These are phyloP conservation scores for Myotis planiceps DNA, from an alignment of 2,797 vertebrate species.

Conservation along the genomic window DNA sequence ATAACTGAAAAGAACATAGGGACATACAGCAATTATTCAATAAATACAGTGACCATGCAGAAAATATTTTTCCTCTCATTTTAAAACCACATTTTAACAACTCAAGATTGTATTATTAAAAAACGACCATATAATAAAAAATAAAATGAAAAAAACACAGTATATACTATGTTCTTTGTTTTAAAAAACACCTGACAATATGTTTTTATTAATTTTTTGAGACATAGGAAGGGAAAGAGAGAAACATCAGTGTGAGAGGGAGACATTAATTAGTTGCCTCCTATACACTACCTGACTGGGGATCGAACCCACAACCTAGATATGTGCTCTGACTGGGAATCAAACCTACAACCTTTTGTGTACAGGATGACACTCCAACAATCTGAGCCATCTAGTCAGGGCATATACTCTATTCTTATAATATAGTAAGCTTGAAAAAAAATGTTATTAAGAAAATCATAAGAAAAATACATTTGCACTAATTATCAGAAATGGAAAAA, in stretches of 20 bases:
- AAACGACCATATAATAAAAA: background rate
- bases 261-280: background rate
- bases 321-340: no score
- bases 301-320: no score
- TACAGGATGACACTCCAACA: no score
- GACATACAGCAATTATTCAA: background rate
- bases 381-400: no score
- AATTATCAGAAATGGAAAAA: background rate
- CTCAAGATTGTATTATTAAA: background rate
- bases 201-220: background rate
- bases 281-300: no score
- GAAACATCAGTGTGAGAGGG: background rate
- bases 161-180: background rate
- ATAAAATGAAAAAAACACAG: background rate
- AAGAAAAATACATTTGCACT: background rate
- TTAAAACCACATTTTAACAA: background rate
- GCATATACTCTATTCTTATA: background rate
- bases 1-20: background rate
- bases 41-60: background rate
- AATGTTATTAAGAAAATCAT: no score
- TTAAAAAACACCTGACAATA: no score
- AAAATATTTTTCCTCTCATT: constrained; percentile 13
- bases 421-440: no score
- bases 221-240: background rate
- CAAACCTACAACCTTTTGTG: no score